phyloP scores from a whole-genome alignment of 2,888 invertebrate genomes.

The Erebia palarica region DNA sequence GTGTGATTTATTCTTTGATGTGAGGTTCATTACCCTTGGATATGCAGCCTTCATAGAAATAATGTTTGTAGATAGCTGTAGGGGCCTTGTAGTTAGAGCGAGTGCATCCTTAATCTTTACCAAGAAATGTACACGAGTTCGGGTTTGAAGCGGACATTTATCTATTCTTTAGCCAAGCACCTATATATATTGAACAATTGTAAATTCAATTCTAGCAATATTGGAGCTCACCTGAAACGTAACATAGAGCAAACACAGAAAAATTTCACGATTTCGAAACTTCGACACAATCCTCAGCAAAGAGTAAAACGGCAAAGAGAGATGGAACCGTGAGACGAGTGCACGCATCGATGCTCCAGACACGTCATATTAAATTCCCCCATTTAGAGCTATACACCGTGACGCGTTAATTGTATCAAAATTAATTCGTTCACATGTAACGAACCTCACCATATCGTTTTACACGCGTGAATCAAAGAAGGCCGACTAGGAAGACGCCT shows the following conservation, averaged over 20 bases:
- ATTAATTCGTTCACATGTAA: constrained; percentile 48
- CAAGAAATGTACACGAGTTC: background rate
- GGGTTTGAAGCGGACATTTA: background rate
- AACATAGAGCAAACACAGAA: no score
- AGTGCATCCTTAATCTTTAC: background rate
- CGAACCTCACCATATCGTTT: constrained; percentile 61
- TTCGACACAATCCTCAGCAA: no score
- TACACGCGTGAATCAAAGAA: constrained; percentile 71
- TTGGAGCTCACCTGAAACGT: no score
- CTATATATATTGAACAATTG: background rate
- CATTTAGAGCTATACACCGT: constrained; percentile 10
- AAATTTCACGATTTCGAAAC: no score
- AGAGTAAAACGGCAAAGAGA: background rate
- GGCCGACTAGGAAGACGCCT: constrained; percentile 56
- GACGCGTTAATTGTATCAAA: constrained; percentile 44
- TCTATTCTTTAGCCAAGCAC: background rate
- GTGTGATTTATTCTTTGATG: constrained; percentile 23
- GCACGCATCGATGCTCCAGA: constrained; percentile 34
- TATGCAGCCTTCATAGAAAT: constrained; percentile 47
- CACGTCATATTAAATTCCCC: constrained; percentile 12
- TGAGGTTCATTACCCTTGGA: constrained; percentile 45
- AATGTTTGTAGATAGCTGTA: background rate
- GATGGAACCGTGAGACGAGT: background rate
- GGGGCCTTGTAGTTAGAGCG: background rate
- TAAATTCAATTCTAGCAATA: no score